Percentiles rank a stretch among this genome's conserved stretches.
phyloP scores from a whole-genome alignment of 2,888 invertebrate genomes.

The Phoronis australis region DNA sequence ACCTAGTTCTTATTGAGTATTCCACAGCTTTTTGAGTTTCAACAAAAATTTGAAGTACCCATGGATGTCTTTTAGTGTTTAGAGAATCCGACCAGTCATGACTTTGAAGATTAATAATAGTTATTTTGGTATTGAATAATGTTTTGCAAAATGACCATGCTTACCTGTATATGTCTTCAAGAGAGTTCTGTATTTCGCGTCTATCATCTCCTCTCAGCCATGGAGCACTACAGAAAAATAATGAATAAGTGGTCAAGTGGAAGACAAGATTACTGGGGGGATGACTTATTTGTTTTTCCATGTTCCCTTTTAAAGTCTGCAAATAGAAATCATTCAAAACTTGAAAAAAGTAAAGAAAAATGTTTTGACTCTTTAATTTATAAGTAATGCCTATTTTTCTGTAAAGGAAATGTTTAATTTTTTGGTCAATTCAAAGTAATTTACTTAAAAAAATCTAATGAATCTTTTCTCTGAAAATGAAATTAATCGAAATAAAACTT shows the following conservation, averaged over 20 bases:
- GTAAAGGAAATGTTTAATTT: too few relatives aligned
- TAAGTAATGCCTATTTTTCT: too few relatives aligned
- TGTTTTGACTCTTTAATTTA: too few relatives aligned
- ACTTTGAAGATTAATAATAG: slow-evolving; percentile 4
- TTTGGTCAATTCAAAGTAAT: too few relatives aligned
- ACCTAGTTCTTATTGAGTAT: too few relatives aligned
- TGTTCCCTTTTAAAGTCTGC: background rate
- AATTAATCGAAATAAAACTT: too few relatives aligned
- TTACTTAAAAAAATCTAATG: too few relatives aligned
- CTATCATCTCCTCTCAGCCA: slow-evolving; percentile 63
- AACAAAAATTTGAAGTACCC: too few relatives aligned
- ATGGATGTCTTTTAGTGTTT: too few relatives aligned
- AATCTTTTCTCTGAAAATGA: too few relatives aligned
- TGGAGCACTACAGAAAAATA: slow-evolving; percentile 59
- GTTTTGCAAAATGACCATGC: slow-evolving; percentile 23
- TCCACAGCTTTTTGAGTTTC: too few relatives aligned
- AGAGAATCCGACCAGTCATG: too few relatives aligned
- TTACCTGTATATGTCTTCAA: slow-evolving; percentile 67
- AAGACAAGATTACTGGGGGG: background rate
- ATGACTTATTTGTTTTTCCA: background rate
- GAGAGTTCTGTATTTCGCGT: slow-evolving; percentile 56
- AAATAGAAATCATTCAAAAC: background rate
- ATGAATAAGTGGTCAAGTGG: background rate
- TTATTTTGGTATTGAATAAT: background rate
- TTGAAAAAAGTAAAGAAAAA: background rate